Base-by-base conservation (phyloP, 2,113 vertebrate species). In the Pelobates fuscus region DNA sequence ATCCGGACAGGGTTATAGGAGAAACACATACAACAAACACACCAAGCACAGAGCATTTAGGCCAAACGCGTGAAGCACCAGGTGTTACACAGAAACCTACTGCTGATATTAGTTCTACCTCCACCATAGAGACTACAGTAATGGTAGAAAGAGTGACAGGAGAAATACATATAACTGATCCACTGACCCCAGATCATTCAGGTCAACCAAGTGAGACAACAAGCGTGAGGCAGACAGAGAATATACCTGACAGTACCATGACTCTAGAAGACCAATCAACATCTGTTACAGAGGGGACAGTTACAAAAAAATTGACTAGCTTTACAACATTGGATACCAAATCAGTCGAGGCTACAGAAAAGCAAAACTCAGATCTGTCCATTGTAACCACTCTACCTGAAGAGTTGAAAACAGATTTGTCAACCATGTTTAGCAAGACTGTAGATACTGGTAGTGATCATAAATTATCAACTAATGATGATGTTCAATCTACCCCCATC, bases 301-400 rank as follows among this genome's bases (percentile, higher is more conserved):
- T 64, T 7, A 55, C 20, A 14, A 8, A 66, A 14, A 57, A 21
- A 74, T 15, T 23, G 23, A 18, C 30, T 27, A 37, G 8, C 30
- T 3, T 20, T 23, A 60, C 23, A 5, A 18, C 37, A 43, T 41
- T 2, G 6, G 10, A 14, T 62, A 12, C 57, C 5, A 14, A 71
- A 49, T n/a, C 70, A 11, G n/a, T n/a, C n/a, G n/a, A n/a, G n/a
- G n/a, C n/a, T n/a, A 72, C 43, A 32, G 11, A 23, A 52, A 52
- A 4, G 27, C 62, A 43, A 58, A 66, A 8, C 20, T 57, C 61
- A 74, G 20, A 14, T 1, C 46, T 26, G 12, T 20, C 44, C 5
- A 6, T 12, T 24, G 55, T 2, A 18, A 37, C 44, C 2, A 17
- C 21, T 12, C 4, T n/a, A 26, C 17, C 25, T 17, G 26, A 29